Conservation (phyloP, 2,113 vertebrate genomes). For the Sturnira hondurensis region DNA sequence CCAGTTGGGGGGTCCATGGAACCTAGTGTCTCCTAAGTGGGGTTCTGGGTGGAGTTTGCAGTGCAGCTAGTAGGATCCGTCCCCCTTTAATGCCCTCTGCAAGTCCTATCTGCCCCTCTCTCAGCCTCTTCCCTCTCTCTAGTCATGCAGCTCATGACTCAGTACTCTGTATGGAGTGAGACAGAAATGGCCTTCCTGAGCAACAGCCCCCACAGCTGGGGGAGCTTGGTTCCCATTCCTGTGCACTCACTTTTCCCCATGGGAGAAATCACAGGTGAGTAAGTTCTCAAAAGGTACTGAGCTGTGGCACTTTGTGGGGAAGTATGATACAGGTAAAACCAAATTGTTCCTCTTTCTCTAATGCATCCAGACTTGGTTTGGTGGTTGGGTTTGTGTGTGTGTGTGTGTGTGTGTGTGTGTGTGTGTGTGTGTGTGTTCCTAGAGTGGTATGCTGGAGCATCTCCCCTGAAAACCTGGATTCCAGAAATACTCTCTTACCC, state of each 20-base stretch:
- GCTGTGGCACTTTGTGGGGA: background rate
- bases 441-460: background rate
- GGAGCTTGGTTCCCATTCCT: background rate
- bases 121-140: background rate
- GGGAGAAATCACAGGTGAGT: background rate
- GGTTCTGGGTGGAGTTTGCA: background rate
- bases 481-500: background rate
- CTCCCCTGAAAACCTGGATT: background rate
- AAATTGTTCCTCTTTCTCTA: background rate
- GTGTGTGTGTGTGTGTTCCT: background rate
- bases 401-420: background rate
- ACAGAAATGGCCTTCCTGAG: background rate
- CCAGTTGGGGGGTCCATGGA: background rate
- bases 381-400: background rate
- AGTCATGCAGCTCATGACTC: background rate
- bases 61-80: background rate
- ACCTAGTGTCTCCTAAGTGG: too few species aligned
- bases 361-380: background rate
- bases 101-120: background rate
- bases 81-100: background rate
- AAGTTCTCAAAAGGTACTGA: background rate
- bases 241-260: background rate
- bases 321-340: background rate
- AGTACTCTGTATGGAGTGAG: background rate
- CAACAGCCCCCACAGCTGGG: background rate